Evolutionary conservation across 2,888 invertebrate species (phyloP), one percentile per base, ranked within the genome.

Genomic region (Phengaris arion): DNA sequence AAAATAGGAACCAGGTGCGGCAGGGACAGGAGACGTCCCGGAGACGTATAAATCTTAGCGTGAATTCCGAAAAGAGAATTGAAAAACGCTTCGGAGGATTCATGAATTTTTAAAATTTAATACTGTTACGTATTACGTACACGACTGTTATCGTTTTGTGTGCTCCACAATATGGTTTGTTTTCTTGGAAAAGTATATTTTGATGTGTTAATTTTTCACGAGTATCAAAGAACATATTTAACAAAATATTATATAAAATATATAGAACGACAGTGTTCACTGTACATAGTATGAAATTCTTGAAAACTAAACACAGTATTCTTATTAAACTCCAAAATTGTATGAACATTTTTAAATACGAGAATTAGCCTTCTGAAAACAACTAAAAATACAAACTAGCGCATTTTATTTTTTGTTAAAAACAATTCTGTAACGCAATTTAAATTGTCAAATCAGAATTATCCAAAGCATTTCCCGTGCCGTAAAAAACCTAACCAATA

Each of bases 11-110:
- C 35, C 64, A 64, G 64, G 64, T 64, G 64, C 64, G 64, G 52
- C 12, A 75, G 76, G 76, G 72, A 15, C 72, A 72, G 10, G 51
- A 52, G 72, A 54, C 13, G 72, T 54, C 51, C 54, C 35, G 0
- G 35, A 52, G 54, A 51, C 72, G 52, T 72, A 72, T 72, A 22
- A 72, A 52, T 51, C 51, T 72, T 51, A 22, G 51, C 54, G 51
- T 4, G 15, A 51, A 51, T 35, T 22, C 22, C 13, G 64, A 72
- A 22, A 52, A 35, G 22, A 35, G 72, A 72, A 72, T 52, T 72
- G 72, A 72, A 72, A 72, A 52, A 69, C 52, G 72, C 15, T 72
- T 51, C 54, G 22, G 22, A 54, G 64, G 35, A 13, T 64, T 64
- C 64, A 64, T 64, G 64, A 64, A 64, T 64, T 64, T 64, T 64